A percentile compares a stretch with the other conserved stretches of the same genome.
These are phyloP conservation scores for Microcebus ravelobensis DNA, from an alignment of 2,113 vertebrate genomes.

Conservation along the genomic window DNA sequence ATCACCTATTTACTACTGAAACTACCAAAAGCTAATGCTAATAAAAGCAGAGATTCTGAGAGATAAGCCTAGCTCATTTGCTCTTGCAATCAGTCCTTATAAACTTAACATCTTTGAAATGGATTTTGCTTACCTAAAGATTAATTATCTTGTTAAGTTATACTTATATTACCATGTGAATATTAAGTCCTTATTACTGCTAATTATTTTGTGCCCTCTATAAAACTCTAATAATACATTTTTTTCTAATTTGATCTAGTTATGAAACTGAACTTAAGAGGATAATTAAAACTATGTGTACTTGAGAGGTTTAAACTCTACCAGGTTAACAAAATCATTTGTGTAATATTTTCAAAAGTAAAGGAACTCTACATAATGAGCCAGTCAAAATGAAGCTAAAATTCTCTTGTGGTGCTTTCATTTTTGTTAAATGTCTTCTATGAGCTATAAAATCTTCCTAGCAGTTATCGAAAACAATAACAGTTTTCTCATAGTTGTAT, in stretches of 20 bases:
- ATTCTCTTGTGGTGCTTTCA: constrained; percentile 39
- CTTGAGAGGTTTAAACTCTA: not conserved
- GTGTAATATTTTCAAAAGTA: constrained; percentile 40
- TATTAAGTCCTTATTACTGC: constrained; percentile 14
- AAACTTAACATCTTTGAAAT: constrained; percentile 62
- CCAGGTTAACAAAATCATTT: not conserved
- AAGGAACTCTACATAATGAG: constrained; percentile 20
- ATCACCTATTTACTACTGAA: constrained; percentile 63
- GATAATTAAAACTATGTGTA: constrained; percentile 17
- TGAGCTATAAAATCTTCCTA: not conserved
- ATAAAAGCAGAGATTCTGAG: constrained; percentile 67
- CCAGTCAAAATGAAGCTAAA: constrained; percentile 2
- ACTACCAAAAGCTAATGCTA: constrained; percentile 52
- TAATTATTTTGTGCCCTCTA: constrained; percentile 6
- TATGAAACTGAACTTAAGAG: not conserved
- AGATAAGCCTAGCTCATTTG: constrained; percentile 64
- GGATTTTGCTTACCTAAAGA: constrained; percentile 57
- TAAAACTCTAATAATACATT: not conserved
- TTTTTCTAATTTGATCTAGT: constrained; percentile 26
- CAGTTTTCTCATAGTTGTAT: not conserved
- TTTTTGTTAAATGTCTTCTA: constrained; percentile 62
- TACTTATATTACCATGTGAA: constrained; percentile 42
- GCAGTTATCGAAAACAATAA: not conserved
- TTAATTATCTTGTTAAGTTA: constrained; percentile 58
- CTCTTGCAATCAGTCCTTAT: constrained; percentile 59